These are phyloP conservation scores for Drosophila stalkeri DNA, from an alignment of 2,888 invertebrate species.

Conservation along the genomic window DNA sequence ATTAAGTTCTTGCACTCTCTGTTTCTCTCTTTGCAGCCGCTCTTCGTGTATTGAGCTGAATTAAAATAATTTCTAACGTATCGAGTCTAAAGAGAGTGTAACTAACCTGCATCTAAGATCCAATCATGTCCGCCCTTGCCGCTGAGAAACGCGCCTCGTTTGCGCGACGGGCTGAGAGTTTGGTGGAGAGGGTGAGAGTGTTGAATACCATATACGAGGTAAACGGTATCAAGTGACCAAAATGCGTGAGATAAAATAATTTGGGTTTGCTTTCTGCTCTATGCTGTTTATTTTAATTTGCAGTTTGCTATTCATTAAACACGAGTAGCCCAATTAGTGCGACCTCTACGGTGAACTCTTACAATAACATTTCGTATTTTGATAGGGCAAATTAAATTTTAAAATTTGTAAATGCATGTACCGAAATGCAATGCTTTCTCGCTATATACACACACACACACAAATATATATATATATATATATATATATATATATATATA, in stretches of 20 bases:
- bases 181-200: constrained; percentile 86
- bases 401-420: neutral
- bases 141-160: constrained; percentile 84
- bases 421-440: neutral
- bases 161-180: constrained; percentile 85
- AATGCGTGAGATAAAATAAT: constrained; percentile 78
- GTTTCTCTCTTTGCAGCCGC: constrained; percentile 46
- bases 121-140: constrained; percentile 76
- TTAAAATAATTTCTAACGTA: constrained; percentile 3
- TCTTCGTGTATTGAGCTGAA: constrained; percentile 5
- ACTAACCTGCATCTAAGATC: neutral
- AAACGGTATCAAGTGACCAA: constrained; percentile 84
- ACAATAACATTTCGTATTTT: constrained; percentile 2
- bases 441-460: constrained; percentile 1
- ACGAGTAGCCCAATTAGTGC: constrained; percentile 14
- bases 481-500: neutral
- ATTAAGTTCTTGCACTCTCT: neutral
- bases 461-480: constrained; percentile 1
- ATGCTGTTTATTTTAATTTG: constrained; percentile 51
- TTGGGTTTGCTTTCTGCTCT: constrained; percentile 49
- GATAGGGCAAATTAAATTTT: constrained; percentile 11
- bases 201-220: constrained; percentile 85
- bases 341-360: neutral
- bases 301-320: constrained; percentile 10
- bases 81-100: constrained; percentile 15